Evolutionary conservation across 2,797 vertebrate species (phyloP), one percentile per base, ranked within the genome.

Genomic region (Megalops cyprinoides): DNA sequence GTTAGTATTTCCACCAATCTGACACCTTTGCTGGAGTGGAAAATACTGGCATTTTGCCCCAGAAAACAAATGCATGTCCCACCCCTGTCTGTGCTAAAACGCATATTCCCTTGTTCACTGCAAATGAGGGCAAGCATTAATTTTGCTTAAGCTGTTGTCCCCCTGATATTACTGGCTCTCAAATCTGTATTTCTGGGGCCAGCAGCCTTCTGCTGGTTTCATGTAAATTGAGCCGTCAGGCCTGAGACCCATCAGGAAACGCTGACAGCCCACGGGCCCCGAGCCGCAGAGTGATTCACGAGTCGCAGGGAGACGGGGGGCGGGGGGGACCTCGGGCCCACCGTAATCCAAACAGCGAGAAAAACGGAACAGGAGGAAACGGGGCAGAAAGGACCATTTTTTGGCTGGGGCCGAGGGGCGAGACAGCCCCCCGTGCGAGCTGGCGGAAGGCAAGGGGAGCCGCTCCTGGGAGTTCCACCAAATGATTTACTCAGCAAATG

Each of bases 261-360:
- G 87, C 83, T 92, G 93, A 92, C 91, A 92, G 89, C 82, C 75
- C 84, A 87, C 81, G 80, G 88, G 89, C 88, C 89, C 90, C 88
- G 85, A 89, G 87, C 90, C 89, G 83, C 87, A 89, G 91, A 77
- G 91, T 94, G 92, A 94, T 94, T 94, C 94, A 94, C 92, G 90
- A 87, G 90, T n/a, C n/a, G n/a, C 88, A 83, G 84, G 81, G 67
- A 84, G 87, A 91, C 94, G 90, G 94, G 93, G 93, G 91, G n/a
- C n/a, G n/a, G n/a, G n/a, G n/a, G n/a, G n/a, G n/a, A n/a, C n/a
- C n/a, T n/a, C n/a, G n/a, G n/a, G n/a, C n/a, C n/a, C n/a, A 92
- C 91, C 89, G 0, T 89, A 94, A 93, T 93, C 90, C 92, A 94
- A 94, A 94, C 91, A 93, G 86, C n/a, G n/a, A n/a, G n/a, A n/a